Base-by-base conservation (phyloP, 2,113 vertebrate genomes). In the Chelonoidis abingdonii region DNA sequence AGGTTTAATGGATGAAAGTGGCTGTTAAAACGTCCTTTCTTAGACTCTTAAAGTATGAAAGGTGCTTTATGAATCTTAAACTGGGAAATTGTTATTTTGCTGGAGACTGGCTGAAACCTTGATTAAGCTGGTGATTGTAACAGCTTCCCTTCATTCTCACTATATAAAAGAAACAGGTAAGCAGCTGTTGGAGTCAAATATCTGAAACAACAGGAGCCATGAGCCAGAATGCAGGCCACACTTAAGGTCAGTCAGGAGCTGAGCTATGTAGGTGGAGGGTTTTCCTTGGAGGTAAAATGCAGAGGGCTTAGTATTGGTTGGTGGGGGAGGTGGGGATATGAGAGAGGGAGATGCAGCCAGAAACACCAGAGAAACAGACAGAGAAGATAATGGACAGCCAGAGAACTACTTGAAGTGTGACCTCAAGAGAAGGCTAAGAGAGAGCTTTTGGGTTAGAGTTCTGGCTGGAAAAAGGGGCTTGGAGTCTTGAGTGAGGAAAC, bases 81-180 rank as follows among this genome's bases (percentile, higher is more conserved):
- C 2, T 16, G 6, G 1, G 19, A 52, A 65, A 50, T n/a, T 75
- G 24, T 75, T 38, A 76, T 76, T 59, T 59, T 59, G 22, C 72
- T 8, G 2, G 10, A 69, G 72, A 10, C 29, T 22, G 38, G 22
- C 9, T 54, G 35, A 84, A 91, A 38, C 12, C 9, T 7, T 53
- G 5, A 38, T 83, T 21, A 50, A 86, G 49, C 13, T 75, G 22
- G 2, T 62, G n/a, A 75, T 10, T 41, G 59, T 17, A 7, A 2
- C 1, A 4, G 38, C 5, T 41, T 31, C 49, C 69, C 41, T 76
- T 78, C 22, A 47, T 25, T 69, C 1, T 52, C 78, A 88, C n/a
- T 25, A 3, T 49, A 29, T 1, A 1, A n/a, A 6, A 54, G 35
- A 35, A 44, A 35, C 1, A 1, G 16, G 57, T 3, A 25, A 81